Evolutionary conservation across 2,888 invertebrate genomes (phyloP).

Genomic region (Pyrgus malvae): DNA sequence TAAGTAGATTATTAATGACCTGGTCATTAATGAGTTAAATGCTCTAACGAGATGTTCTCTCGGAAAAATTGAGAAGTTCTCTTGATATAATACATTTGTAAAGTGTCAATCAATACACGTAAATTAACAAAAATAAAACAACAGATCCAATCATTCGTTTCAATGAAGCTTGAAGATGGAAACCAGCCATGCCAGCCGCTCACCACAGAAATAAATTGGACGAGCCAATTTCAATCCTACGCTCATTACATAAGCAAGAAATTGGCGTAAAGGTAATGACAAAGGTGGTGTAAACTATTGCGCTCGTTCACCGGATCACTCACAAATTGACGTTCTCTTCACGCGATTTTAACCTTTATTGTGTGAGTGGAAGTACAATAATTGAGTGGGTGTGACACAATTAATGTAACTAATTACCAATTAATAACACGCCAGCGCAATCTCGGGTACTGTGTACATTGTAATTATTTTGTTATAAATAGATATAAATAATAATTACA

Average conservation of each 20-base stretch:
- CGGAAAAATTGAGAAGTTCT: too few species aligned
- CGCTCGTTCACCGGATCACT: background rate
- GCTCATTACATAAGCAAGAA: background rate
- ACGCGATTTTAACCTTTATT: background rate
- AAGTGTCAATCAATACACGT: too few species aligned
- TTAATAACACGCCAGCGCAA: constrained; percentile 11
- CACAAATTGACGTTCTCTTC: constrained; percentile 3
- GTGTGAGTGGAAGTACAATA: background rate
- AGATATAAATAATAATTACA: background rate
- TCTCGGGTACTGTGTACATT: constrained; percentile 1
- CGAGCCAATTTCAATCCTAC: background rate
- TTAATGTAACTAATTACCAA: constrained; percentile 15
- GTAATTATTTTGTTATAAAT: constrained; percentile 7
- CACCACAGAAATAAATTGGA: background rate
- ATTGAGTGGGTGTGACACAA: constrained; percentile 1
- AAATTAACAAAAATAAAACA: background rate
- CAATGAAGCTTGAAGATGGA: background rate
- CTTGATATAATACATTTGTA: too few species aligned
- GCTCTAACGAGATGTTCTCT: too few species aligned
- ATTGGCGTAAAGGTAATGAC: background rate
- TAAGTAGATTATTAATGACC: too few species aligned
- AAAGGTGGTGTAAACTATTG: background rate
- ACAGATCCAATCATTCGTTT: constrained; percentile 4
- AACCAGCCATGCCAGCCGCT: background rate
- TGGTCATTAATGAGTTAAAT: too few species aligned